Evolutionary conservation across 2,888 invertebrate genomes (phyloP), one percentile per base, ranked within the genome.

Genomic region (Lochmaea capreae): DNA sequence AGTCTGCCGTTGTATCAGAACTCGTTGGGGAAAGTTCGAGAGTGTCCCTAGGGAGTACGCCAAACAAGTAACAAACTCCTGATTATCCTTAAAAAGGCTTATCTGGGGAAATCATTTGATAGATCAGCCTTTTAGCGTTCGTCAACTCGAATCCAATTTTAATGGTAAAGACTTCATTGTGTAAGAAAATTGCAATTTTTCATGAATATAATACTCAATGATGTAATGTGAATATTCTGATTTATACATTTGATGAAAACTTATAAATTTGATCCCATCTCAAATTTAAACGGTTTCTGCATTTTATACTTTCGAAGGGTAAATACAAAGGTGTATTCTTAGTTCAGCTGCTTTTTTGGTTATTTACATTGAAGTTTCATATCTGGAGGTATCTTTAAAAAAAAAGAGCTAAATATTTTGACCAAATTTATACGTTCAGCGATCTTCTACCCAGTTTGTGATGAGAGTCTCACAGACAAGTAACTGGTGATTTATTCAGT

Each of bases 31-130:
- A 69, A 65, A 33, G 26, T 57, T 22, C 61, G 39, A 63, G 75
- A 73, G 67, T 68, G 46, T 71, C 76, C 78, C 82, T 69, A 76
- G 57, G 54, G 79, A 79, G 79, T 76, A 68, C 66, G 63, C 74
- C 80, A 80, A 83, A 81, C 81, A 81, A 83, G 81, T 81, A 81
- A 81, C 81, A 79, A 81, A 81, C 79, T 82, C 82, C 75, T 82
- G 82, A 83, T 83, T 82, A 82, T 81, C 80, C 81, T 80, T 80
- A 81, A 83, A 81, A 81, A 81, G 79, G 78, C 79, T 82, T 81
- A 79, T 80, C 82, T 78, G 72, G 83, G 83, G 81, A 83, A 83
- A 83, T 83, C 82, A 81, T 80, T 79, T 79, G 80, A 80, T 81
- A 79, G 81, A 70, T 69, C 71, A 68, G 79, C 66, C 72, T 72